Conservation (phyloP, 2,797 vertebrate species). For the Lepilemur ruficaudatus region DNA sequence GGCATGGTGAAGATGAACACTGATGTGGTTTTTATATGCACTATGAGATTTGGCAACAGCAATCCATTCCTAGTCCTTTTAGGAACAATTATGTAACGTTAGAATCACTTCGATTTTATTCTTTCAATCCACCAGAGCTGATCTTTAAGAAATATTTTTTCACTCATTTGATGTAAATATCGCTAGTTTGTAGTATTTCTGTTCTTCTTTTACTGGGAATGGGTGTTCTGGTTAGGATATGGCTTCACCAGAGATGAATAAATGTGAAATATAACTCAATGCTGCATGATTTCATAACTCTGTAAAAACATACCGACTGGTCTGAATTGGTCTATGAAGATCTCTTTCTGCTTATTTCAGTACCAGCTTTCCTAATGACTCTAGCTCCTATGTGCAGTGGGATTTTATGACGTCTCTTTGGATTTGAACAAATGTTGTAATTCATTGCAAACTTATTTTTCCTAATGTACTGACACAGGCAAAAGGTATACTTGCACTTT, state of each 20-base stretch:
- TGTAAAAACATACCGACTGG: conserved; percentile 37
- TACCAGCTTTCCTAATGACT: not conserved
- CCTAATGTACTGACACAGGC: not conserved
- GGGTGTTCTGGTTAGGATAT: not conserved
- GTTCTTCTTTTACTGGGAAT: not conserved
- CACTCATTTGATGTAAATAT: conserved; percentile 18
- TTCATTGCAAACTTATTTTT: not conserved
- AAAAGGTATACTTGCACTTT: not conserved
- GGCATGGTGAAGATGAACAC: not conserved
- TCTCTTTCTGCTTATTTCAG: conserved; percentile 31
- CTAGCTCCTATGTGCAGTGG: not conserved
- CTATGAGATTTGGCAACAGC: not conserved
- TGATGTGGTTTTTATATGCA: not conserved
- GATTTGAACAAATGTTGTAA: not conserved
- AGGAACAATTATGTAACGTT: not conserved
- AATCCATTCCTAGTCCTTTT: not conserved
- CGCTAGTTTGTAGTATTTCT: not conserved
- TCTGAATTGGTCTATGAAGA: conserved; percentile 43
- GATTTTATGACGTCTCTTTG: not conserved
- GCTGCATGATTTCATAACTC: conserved; percentile 52
- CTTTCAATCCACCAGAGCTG: not conserved
- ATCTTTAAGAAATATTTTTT: not conserved
- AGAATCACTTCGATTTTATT: not conserved
- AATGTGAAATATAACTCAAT: conserved; percentile 36
- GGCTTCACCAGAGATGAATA: conserved; percentile 43